A percentile compares a stretch with the other conserved stretches of the same genome.
Evolutionary conservation across 2,113 vertebrate species (phyloP).

Genomic region (Halichoeres trimaculatus): DNA sequence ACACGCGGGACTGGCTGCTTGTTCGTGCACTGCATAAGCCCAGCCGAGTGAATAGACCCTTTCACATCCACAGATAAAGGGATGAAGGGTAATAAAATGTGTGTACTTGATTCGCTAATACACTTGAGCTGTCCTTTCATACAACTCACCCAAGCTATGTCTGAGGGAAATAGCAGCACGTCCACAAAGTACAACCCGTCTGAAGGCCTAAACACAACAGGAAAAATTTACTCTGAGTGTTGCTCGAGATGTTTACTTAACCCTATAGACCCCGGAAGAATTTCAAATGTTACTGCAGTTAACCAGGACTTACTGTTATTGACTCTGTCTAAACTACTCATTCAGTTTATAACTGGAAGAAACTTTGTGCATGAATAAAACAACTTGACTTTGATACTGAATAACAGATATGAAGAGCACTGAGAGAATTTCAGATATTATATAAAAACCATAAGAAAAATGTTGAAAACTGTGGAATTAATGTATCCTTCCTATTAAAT

Average conservation of each 20-base stretch:
- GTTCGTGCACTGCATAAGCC: constrained; percentile 65
- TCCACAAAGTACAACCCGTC: constrained; percentile 18
- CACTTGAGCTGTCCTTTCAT: constrained; percentile 70
- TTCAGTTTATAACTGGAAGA: no score
- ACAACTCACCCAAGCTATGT: constrained; percentile 50
- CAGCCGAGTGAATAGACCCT: constrained; percentile 69
- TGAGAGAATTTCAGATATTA: no score
- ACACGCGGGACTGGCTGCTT: constrained; percentile 61
- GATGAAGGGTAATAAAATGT: constrained; percentile 73
- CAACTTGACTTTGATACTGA: no score
- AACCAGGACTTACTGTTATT: no score
- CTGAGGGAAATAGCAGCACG: constrained; percentile 31
- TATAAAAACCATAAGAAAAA: no score
- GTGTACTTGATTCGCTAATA: constrained; percentile 69
- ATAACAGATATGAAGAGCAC: no score
- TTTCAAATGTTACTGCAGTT: no score
- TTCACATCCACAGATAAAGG: constrained; percentile 74
- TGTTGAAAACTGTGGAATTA: no score
- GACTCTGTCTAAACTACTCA: no score
- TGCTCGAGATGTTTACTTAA: constrained; percentile 41
- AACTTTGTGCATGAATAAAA: no score
- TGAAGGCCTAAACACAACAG: constrained; percentile 4
- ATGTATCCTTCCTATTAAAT: no score
- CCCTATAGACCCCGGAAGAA: neutral
- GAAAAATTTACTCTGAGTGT: constrained; percentile 38